A percentile compares a stretch with the other conserved stretches of the same genome.
phyloP scores from a whole-genome alignment of 2,797 vertebrate species.

The Hyperoplus lanceolatus region DNA sequence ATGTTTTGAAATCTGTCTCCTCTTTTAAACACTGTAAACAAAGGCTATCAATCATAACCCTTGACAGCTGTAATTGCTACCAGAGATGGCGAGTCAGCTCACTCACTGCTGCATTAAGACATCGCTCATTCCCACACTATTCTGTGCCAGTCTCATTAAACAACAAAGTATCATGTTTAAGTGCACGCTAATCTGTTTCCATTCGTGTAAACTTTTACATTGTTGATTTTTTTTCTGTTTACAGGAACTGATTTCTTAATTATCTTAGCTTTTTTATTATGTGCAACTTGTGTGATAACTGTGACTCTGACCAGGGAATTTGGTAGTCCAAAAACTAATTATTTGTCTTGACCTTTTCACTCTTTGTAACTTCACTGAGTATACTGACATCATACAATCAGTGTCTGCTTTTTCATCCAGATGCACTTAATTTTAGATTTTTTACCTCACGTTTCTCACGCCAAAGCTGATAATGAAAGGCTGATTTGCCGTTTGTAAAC shows the following conservation, averaged over 20 bases:
- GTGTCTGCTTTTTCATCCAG: neutral
- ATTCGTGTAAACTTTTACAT: slow-evolving; percentile 48
- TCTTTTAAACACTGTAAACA: slow-evolving; percentile 88
- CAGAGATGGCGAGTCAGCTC: slow-evolving; percentile 75
- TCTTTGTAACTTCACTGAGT: slow-evolving; percentile 6
- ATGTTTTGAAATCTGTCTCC: slow-evolving; percentile 87
- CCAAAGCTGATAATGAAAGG: neutral
- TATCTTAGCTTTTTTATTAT: slow-evolving; percentile 31
- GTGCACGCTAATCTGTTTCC: slow-evolving; percentile 40
- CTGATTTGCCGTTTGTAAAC: slow-evolving; percentile 4
- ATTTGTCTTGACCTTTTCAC: slow-evolving; percentile 15
- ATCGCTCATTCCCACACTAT: slow-evolving; percentile 31
- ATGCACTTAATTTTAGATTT: neutral
- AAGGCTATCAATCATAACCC: slow-evolving; percentile 88
- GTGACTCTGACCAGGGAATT: slow-evolving; percentile 40
- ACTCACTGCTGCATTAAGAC: slow-evolving; percentile 51
- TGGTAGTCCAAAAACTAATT: slow-evolving; percentile 28
- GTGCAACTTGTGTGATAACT: slow-evolving; percentile 36
- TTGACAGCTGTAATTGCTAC: slow-evolving; percentile 85
- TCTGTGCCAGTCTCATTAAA: slow-evolving; percentile 63
- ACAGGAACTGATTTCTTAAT: slow-evolving; percentile 57
- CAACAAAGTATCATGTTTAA: slow-evolving; percentile 52
- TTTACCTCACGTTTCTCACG: too few species aligned
- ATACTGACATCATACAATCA: slow-evolving; percentile 4
- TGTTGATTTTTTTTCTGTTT: slow-evolving; percentile 45